Evolutionary conservation across 2,888 invertebrate genomes (phyloP), one percentile per base, ranked within the genome.

Genomic region (Carcina quercana): DNA sequence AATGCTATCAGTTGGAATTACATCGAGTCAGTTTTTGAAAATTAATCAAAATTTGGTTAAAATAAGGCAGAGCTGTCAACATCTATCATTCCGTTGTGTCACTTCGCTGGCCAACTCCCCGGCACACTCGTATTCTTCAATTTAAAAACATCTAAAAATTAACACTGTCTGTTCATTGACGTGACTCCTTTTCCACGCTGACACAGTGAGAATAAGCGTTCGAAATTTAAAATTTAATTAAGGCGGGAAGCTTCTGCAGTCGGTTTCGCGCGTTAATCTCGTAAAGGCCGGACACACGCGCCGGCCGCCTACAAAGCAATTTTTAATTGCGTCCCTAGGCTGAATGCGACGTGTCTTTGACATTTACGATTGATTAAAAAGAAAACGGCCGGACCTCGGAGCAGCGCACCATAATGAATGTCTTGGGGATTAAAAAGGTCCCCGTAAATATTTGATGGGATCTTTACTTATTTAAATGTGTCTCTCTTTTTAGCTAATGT

Each of bases 211-310:
- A 55, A 56, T 55, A 53, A 60, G 60, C 53, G 59, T 68, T 69
- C 61, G 61, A 70, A 71, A 71, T 66, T 73, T 63, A 62, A 73
- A 73, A 73, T 73, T 71, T 72, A 73, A 70, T 72, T 69, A 71
- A 67, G 61, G 63, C 62, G 46, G 37, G 15, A 2, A 2, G 51
- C 50, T 52, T 47, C 53, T 53, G 47, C 60, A 50, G 54, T 59
- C 52, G 58, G 61, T 59, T 61, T 53, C 61, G 59, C 63, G 63
- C 62, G 68, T 66, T 75, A 71, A 72, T 68, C 70, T 60, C 54
- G 61, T 66, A 66, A 69, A 70, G 69, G 58, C 56, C 45, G 53
- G 49, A 67, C 65, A 70, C 62, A 65, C 64, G 59, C 54, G 58
- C 51, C 37, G 43, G 37, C 40, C 51, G 52, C 58, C 54, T 53